Evolutionary conservation across 2,113 vertebrate genomes (phyloP).

Genomic region (Peucedramus taeniatus): DNA sequence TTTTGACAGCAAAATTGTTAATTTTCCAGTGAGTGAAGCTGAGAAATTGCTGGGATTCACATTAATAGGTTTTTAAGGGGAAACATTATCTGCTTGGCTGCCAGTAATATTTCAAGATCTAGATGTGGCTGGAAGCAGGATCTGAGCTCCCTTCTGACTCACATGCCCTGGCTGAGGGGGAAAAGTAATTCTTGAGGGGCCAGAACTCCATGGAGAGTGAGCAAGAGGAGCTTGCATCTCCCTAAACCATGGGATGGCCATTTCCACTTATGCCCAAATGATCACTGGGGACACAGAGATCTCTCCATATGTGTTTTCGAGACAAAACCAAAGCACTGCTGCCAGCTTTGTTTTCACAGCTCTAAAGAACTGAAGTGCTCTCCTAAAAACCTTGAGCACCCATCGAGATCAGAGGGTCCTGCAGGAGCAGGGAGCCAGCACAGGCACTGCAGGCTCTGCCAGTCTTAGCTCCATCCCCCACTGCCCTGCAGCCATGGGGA

Average conservation of each 20-base stretch:
- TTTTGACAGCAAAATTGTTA: background rate
- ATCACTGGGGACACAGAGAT: background rate
- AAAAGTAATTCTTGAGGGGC: background rate
- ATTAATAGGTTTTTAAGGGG: background rate
- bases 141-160: background rate
- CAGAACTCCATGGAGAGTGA: background rate
- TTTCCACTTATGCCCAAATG: background rate
- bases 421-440: background rate
- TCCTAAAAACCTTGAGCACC: background rate
- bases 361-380: background rate
- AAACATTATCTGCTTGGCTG: background rate
- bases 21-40: background rate
- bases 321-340: background rate
- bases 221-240: background rate
- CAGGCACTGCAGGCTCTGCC: background rate
- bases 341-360: background rate
- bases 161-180: background rate
- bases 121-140: background rate
- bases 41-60: background rate
- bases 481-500: background rate
- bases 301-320: background rate
- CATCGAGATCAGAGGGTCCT: rapidly evolving
- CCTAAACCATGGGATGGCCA: background rate
- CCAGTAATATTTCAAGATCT: background rate
- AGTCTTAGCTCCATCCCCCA: background rate